Base-by-base conservation (phyloP, 2,888 invertebrate genomes). In the Beris chalybata region DNA sequence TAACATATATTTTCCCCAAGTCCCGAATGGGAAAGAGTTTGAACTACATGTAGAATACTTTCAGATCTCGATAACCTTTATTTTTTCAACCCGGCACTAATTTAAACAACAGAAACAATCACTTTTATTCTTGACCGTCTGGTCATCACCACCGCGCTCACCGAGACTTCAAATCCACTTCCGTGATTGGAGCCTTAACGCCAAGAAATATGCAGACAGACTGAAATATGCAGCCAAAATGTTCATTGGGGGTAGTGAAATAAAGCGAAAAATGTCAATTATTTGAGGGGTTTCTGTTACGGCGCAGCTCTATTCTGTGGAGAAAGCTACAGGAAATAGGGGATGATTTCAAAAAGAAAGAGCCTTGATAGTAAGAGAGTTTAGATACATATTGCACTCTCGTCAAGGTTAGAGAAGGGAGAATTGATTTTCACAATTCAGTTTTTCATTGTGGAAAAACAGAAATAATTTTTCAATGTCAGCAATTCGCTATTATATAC, bases 401-500 rank as follows among this genome's bases (percentile, higher is more conserved):
- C 52, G 61, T 61, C 61, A 61, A 61, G 61, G 61, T 61, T 52
- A 61, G 32, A 32, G 38, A 61, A 50, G 52, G 43, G 61, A 61
- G 52, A 50, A 61, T 61, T 61, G 61, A 61, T 50, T 52, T 48
- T 38, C 9, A 38, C 38, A 9, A 38, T 38, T 38, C 9, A 7
- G 38, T 38, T 38, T 38, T 38, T 38, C 9, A 38, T 9, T 22
- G 22, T 22, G 22, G 22, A 22, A 38, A 38, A 38, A 38, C 9
- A 47, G 52, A 61, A 61, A 50, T 61, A 52, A 13, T 22, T 52
- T 59, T 61, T 61, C 61, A 61, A 61, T 61, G 61, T 61, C 61
- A 61, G 7, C 38, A 22, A 38, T 9, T 38, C 3, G 9, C 38
- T 7, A 38, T 5, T 38, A 38, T 38, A 22, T 22, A 22, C 22